These are phyloP conservation scores for Apoderus coryli DNA, from an alignment of 2,888 invertebrate species.

Conservation along the genomic window DNA sequence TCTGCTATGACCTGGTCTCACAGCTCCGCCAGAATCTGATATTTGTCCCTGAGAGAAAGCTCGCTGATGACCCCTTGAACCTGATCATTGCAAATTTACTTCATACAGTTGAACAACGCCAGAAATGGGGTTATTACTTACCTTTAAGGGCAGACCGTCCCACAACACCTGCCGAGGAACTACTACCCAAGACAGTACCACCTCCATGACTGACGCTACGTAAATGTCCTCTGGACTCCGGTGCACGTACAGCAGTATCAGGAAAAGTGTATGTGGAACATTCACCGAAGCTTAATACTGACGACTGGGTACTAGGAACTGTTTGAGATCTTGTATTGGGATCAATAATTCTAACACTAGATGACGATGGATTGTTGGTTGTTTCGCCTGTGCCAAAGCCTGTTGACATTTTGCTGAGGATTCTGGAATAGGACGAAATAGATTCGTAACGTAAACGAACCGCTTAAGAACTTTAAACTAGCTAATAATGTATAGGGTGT, in stretches of 20 bases:
- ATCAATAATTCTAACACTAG: too few species aligned
- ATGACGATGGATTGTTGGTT: too few species aligned
- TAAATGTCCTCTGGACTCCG: slow-evolving; percentile 44
- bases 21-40: slow-evolving; percentile 35
- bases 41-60: slow-evolving; percentile 83
- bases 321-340: too few species aligned
- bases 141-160: slow-evolving; percentile 57
- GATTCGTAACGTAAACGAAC: too few species aligned
- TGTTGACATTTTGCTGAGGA: too few species aligned
- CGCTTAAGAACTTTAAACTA: too few species aligned
- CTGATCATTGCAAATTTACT: slow-evolving; percentile 9
- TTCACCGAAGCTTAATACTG: too few species aligned
- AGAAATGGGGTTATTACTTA: slow-evolving; percentile 20
- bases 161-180: slow-evolving; percentile 27
- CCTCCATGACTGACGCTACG: slow-evolving; percentile 81
- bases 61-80: slow-evolving; percentile 35
- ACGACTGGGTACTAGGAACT: too few species aligned
- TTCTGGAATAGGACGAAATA: too few species aligned
- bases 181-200: slow-evolving; percentile 36
- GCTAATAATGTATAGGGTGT: too few species aligned
- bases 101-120: slow-evolving; percentile 44
- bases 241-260: slow-evolving; percentile 21
- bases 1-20: slow-evolving; percentile 54
- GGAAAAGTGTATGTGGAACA: slow-evolving; percentile 33
- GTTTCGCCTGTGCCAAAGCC: too few species aligned